Conservation (phyloP, 2,888 invertebrate species). For the Linyphia triangularis region DNA sequence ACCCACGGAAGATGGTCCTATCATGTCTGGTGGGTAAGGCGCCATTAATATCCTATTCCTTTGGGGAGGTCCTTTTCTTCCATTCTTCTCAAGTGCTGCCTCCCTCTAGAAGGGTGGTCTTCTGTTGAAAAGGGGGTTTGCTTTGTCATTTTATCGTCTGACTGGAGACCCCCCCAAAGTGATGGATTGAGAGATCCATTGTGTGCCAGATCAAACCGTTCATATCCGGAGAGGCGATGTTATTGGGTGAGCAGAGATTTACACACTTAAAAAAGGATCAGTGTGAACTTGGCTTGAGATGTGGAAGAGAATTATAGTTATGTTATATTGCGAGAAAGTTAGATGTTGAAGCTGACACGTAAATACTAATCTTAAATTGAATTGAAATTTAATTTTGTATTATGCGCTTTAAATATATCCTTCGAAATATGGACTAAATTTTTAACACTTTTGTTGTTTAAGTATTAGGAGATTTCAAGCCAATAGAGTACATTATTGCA, state of each 20-base stretch:
- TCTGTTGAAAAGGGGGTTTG: neutral
- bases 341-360: too few relatives aligned
- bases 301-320: too few relatives aligned
- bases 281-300: neutral
- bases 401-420: too few relatives aligned
- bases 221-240: neutral
- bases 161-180: neutral
- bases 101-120: neutral
- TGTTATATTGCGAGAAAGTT: too few relatives aligned
- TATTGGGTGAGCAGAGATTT: neutral
- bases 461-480: too few relatives aligned
- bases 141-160: constrained; percentile 3
- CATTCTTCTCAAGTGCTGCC: constrained; percentile 14
- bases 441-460: too few relatives aligned
- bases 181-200: constrained; percentile 3
- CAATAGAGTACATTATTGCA: too few relatives aligned
- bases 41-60: constrained; percentile 41
- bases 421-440: too few relatives aligned
- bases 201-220: neutral
- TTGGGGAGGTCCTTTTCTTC: neutral
- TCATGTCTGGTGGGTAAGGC: neutral
- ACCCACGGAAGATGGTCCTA: neutral
- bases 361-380: too few relatives aligned
- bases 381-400: too few relatives aligned
- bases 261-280: neutral